Conservation (phyloP, 1,140 invertebrate genomes). For the Aphidius ervi region DNA sequence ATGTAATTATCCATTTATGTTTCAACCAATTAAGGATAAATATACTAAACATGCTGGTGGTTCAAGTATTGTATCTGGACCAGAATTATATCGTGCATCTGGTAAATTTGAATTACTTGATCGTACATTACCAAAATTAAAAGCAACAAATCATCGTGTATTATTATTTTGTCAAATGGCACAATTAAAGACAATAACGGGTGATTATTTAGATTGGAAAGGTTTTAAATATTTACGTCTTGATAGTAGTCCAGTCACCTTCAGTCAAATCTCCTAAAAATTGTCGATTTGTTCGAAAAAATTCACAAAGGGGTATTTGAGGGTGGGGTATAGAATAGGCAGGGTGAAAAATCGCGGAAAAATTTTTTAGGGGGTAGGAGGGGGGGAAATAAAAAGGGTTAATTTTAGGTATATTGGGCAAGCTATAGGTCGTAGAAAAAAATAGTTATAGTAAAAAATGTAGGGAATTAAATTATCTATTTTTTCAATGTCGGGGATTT, state of each 20-base stretch:
- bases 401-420: too few relatives aligned
- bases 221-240: conserved; percentile 72
- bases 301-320: too few relatives aligned
- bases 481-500: too few relatives aligned
- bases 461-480: too few relatives aligned
- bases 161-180: conserved; percentile 99
- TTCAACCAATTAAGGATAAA: conserved; percentile 96
- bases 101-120: conserved; percentile 99
- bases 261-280: too few relatives aligned
- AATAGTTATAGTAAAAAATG: too few relatives aligned
- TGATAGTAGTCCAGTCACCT: conserved; percentile 66
- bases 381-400: too few relatives aligned
- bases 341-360: too few relatives aligned
- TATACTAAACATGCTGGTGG: conserved; percentile 84
- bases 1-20: conserved; percentile 99
- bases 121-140: conserved; percentile 93
- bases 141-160: conserved; percentile 84
- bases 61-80: conserved; percentile 67
- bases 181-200: conserved; percentile 97
- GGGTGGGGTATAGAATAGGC: too few relatives aligned
- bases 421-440: too few relatives aligned
- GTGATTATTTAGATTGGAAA: conserved; percentile 91
- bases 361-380: too few relatives aligned
- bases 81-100: conserved; percentile 87
- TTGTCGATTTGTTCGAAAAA: too few relatives aligned